These are phyloP conservation scores for Encarsia formosa DNA, from an alignment of 2,888 invertebrate genomes.

Conservation along the genomic window DNA sequence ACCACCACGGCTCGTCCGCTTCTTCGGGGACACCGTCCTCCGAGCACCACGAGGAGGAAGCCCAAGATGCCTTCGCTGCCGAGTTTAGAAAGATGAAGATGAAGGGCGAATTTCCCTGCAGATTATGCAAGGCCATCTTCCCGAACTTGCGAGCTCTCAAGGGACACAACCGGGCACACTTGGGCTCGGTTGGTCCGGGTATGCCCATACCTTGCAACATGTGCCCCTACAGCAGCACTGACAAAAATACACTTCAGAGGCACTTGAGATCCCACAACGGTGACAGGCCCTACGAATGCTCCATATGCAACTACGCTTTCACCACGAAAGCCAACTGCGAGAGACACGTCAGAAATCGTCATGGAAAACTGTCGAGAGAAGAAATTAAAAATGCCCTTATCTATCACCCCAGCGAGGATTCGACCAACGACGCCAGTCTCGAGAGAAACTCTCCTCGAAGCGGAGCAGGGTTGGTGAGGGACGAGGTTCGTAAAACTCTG, in stretches of 20 bases:
- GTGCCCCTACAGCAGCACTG: constrained; percentile 84
- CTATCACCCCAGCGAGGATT: constrained; percentile 82
- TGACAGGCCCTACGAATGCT: constrained; percentile 90
- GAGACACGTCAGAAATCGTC: constrained; percentile 86
- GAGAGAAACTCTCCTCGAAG: constrained; percentile 31
- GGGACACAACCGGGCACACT: constrained; percentile 83
- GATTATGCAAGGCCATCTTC: constrained; percentile 82
- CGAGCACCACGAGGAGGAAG: constrained; percentile 66
- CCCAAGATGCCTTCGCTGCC: constrained; percentile 78
- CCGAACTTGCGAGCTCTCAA: constrained; percentile 86
- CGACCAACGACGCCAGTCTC: constrained; percentile 66
- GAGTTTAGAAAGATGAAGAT: constrained; percentile 86
- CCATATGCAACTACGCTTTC: constrained; percentile 93
- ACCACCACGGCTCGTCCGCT: constrained; percentile 36
- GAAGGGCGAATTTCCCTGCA: constrained; percentile 85
- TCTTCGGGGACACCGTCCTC: constrained; percentile 44
- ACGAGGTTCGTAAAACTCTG: constrained; percentile 42
- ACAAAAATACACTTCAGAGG: constrained; percentile 85
- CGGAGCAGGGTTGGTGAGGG: constrained; percentile 28
- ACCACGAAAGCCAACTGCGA: constrained; percentile 98
- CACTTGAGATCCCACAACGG: constrained; percentile 95
- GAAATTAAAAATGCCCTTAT: constrained; percentile 86
- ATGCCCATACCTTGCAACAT: constrained; percentile 90
- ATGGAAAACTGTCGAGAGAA: constrained; percentile 79
- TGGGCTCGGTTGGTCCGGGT: constrained; percentile 63